These are phyloP conservation scores for Lordiphosa stackelbergi DNA, from an alignment of 1,140 invertebrate genomes.

Conservation along the genomic window DNA sequence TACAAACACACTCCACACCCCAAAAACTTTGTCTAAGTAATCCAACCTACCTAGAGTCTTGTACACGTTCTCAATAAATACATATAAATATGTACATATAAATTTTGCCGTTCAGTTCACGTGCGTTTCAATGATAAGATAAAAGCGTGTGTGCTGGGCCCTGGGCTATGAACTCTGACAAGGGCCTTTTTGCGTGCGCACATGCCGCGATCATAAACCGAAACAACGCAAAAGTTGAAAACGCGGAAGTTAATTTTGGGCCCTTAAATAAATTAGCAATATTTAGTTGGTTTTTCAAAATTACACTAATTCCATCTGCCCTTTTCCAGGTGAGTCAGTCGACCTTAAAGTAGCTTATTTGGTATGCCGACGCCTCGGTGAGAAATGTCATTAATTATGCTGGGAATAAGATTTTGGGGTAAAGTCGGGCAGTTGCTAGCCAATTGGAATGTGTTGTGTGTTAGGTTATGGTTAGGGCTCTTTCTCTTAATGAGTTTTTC, in stretches of 20 bases:
- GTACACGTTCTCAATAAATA: constrained; percentile 10
- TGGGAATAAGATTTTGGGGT: constrained; percentile 10
- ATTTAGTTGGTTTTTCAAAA: constrained; percentile 18
- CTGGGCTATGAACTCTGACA: constrained; percentile 40
- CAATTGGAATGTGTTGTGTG: constrained; percentile 40
- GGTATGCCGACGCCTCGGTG: too few species aligned
- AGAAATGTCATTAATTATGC: constrained; percentile 36
- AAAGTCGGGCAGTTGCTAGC: constrained; percentile 15
- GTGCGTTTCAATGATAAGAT: constrained; percentile 64
- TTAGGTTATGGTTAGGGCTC: constrained; percentile 43
- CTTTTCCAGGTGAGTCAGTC: constrained; percentile 29
- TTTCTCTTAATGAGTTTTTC: background rate
- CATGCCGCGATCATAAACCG: constrained; percentile 37
- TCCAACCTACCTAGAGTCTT: background rate
- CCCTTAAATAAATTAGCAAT: constrained; percentile 20
- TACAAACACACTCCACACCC: too few species aligned
- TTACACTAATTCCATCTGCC: constrained; percentile 15
- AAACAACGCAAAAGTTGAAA: constrained; percentile 19
- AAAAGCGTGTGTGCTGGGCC: constrained; percentile 6
- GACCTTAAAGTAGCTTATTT: constrained; percentile 10
- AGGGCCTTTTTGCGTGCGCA: constrained; percentile 43
- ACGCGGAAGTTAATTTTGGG: constrained; percentile 29
- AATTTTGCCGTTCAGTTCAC: constrained; percentile 46
- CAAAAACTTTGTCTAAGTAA: background rate
- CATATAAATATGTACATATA: constrained; percentile 8